Evolutionary conservation across 2,797 vertebrate genomes (phyloP), one percentile per base, ranked within the genome.

Genomic region (Manis javanica): DNA sequence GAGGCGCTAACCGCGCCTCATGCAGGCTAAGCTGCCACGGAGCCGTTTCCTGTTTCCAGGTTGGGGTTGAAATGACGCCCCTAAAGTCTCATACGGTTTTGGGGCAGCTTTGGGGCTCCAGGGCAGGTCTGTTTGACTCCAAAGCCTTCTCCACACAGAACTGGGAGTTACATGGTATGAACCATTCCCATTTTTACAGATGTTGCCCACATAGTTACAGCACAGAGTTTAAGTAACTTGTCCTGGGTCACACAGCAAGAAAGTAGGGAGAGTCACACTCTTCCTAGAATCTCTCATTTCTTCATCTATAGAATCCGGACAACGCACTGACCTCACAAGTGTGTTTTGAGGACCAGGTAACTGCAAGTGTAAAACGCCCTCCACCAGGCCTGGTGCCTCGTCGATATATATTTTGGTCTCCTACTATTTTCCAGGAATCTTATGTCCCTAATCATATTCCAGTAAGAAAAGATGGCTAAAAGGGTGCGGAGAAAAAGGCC

Each of bases 251-350:
- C 46, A 53, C 29, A 55, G 84, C 42, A 57, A 64, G 68, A 78
- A 61, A 34, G 37, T 6, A 9, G 55, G 1, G 64, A 75, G 42
- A 7, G 39, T 55, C 57, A 26, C 21, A 3, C 9, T 49, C 59
- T 66, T 59, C 37, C 49, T 14, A 37, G 64, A 61, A 15, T 19
- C 31, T 64, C 51, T 81, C 21, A 0, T 12, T 4, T 69, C 57
- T 74, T 84, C 53, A 74, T 31, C 66, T 55, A 55, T 37, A 19
- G 53, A 57, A 71, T 34, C 23, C 10, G 3, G 31, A 11, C 34
- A 19, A 31, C 21, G 11, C 7, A 0, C 14, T 0, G 29, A 42
- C 71, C 71, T 39, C 19, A 0, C 3, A 1, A 4, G 29, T 42
- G 13, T 37, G 53, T 21, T 3, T 0, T 15, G 63, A 34, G 64